Conservation (phyloP, 2,797 vertebrate species). For the Perodicticus potto region DNA sequence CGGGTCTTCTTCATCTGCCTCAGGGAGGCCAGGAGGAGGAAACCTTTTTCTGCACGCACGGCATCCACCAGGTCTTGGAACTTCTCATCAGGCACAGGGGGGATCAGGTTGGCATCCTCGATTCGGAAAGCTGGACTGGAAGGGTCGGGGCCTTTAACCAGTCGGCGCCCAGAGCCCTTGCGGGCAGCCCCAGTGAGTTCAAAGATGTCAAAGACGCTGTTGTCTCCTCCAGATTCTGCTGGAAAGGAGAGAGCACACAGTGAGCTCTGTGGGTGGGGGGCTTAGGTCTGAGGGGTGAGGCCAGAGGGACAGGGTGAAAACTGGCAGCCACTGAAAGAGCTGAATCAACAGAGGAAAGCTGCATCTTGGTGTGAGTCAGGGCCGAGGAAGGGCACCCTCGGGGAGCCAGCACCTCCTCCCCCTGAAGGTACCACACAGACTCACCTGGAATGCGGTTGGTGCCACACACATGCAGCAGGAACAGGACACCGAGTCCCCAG, state of each 20-base stretch:
- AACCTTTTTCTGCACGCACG: slow-evolving; percentile 95
- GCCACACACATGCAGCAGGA: slow-evolving; percentile 89
- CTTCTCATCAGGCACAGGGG: slow-evolving; percentile 92
- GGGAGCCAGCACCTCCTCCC: not conserved
- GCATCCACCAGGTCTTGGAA: slow-evolving; percentile 97
- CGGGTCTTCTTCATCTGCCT: slow-evolving; percentile 95
- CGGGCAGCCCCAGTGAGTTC: slow-evolving; percentile 92
- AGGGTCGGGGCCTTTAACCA: slow-evolving; percentile 95
- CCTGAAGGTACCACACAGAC: slow-evolving; percentile 32
- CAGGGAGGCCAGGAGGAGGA: slow-evolving; percentile 95
- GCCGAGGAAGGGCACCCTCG: not conserved
- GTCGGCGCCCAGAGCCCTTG: slow-evolving; percentile 92
- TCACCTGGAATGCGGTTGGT: slow-evolving; percentile 93
- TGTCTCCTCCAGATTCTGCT: slow-evolving; percentile 91
- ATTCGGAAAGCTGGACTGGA: slow-evolving; percentile 97
- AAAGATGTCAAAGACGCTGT: slow-evolving; percentile 96
- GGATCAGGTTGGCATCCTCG: slow-evolving; percentile 95
- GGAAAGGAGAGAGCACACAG: not conserved
- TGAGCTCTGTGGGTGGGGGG: slow-evolving; percentile 38
- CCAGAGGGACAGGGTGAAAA: not conserved
- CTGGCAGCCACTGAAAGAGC: not conserved
- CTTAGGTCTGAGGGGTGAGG: not conserved
- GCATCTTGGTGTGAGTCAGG: not conserved
- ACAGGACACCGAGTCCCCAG: slow-evolving; percentile 89
- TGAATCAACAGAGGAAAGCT: not conserved